Conservation (phyloP, 2,113 vertebrate genomes). For the Mormoops blainvillei region DNA sequence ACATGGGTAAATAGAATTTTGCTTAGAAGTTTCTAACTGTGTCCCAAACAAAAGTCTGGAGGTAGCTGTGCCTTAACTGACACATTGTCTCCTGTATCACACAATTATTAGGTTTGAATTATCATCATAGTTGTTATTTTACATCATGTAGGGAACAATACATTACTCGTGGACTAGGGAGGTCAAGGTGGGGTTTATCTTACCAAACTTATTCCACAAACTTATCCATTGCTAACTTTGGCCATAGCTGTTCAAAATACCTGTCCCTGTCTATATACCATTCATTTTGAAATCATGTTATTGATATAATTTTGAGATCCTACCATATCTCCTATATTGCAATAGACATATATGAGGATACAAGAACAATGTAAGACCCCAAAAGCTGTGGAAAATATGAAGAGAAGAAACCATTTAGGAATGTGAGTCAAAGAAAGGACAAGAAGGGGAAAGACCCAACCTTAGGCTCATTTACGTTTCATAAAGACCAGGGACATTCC, state of each 20-base stretch:
- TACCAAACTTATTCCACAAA: not conserved
- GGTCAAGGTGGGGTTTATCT: not conserved
- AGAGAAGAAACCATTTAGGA: not conserved
- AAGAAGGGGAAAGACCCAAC: not conserved
- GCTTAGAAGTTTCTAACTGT: not conserved
- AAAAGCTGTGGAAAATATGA: not conserved
- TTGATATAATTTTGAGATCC: not conserved
- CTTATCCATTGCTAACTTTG: not conserved
- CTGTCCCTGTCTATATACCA: not conserved
- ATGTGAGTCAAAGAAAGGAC: not conserved
- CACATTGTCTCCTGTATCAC: not conserved
- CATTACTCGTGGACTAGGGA: not conserved
- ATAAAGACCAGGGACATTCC: not conserved
- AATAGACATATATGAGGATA: not conserved
- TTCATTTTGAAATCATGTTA: not conserved
- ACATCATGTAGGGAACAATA: not conserved
- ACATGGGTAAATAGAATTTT: slow-evolving; percentile 22
- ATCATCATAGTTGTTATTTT: not conserved
- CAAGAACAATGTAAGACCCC: not conserved
- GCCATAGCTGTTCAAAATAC: not conserved
- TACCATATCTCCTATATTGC: not conserved
- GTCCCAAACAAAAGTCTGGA: not conserved
- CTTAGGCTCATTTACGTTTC: not conserved
- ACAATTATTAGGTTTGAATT: not conserved
- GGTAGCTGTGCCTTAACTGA: not conserved